Base-by-base conservation (phyloP, 2,888 invertebrate genomes). In the Drosophila suboccidentalis region DNA sequence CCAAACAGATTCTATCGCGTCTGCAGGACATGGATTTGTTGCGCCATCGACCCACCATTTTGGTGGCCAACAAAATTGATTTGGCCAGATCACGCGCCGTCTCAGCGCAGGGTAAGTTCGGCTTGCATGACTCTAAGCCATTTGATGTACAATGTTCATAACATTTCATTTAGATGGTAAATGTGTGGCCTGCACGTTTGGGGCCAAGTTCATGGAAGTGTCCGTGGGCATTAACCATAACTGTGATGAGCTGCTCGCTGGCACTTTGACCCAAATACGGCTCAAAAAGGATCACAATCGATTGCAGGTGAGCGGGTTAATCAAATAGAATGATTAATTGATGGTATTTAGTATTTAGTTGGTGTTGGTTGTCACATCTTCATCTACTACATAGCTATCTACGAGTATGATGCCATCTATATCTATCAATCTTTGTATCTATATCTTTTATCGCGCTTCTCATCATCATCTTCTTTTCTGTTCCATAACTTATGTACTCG, bases 211-310 rank as follows among this genome's bases (percentile, higher is more conserved):
- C 94, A 97, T 98, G 80, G 98, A 99, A 93, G 97, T 98, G 17
- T 98, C 98, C 0, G 98, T 98, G 13, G 98, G 98, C 13, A 97
- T 99, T 90, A 98, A 98, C 93, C 98, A 98, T 94, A 98, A 98
- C 92, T 97, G 98, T 32, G 98, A 99, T 93, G 98, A 99, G 89
- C 95, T 99, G 0, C 94, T 99, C 46, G 98, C 98, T 26, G 98
- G 98, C 1, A 96, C 98, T 64, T 94, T 99, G 71, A 97, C 96
- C 86, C 98, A 98, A 93, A 97, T 98, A 87, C 94, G 98, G 57
- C 94, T 98, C 79, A 97, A 97, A 93, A 94, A 95, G 87, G 95
- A 95, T 77, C 95, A 95, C 82, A 93, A 93, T 80, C 92, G 93
- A 66, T 91, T 94, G 67, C 93, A 93, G 90, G 93, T 93, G 85